A percentile compares a stretch with the other conserved stretches of the same genome.
These are phyloP conservation scores for Monodelphis domestica DNA, from an alignment of 2,797 vertebrate genomes.

Conservation along the genomic window DNA sequence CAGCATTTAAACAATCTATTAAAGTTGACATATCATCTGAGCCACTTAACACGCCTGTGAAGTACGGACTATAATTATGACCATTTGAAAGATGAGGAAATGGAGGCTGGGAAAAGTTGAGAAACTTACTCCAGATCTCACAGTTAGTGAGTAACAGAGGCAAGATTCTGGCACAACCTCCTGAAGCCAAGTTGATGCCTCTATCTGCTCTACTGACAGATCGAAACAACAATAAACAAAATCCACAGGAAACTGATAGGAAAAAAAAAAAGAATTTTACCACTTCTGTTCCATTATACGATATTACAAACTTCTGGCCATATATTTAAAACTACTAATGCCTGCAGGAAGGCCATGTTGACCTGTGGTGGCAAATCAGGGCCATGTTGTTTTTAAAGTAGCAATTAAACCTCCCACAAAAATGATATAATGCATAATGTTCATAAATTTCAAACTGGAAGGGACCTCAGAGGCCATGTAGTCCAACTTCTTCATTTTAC, in stretches of 20 bases:
- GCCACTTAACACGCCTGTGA: neutral
- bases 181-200: neutral
- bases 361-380: neutral
- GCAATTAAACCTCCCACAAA: neutral
- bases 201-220: neutral
- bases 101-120: neutral
- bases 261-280: neutral
- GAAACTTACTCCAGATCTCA: neutral
- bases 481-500: neutral
- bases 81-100: neutral
- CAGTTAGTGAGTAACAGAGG: neutral
- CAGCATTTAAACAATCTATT: neutral
- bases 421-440: neutral
- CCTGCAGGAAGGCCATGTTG: neutral
- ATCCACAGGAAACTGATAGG: neutral
- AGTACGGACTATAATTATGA: neutral
- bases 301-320: neutral
- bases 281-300: neutral
- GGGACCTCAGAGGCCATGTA: neutral
- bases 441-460: neutral
- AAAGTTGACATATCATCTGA: neutral
- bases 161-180: neutral
- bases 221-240: neutral
- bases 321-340: neutral
- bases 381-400: neutral